Percentiles rank a stretch among this genome's conserved stretches.
Evolutionary conservation across 1,140 invertebrate species (phyloP).

Genomic region (Euura saliciscinereae): DNA sequence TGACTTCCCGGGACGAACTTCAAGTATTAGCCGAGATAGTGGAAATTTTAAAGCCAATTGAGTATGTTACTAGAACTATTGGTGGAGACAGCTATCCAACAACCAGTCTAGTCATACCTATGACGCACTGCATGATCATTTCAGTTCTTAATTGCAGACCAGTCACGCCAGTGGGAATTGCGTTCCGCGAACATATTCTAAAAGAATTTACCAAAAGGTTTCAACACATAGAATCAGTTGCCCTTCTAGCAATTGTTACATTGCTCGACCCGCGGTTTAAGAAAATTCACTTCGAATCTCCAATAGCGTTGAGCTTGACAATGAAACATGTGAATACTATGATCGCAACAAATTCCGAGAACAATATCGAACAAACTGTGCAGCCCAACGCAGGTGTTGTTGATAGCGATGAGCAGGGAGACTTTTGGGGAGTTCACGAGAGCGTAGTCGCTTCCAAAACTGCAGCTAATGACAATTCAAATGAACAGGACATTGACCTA

Average conservation of each 20-base stretch:
- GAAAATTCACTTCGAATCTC: slow-evolving; percentile 39
- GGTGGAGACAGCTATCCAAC: slow-evolving; percentile 53
- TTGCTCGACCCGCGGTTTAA: slow-evolving; percentile 51
- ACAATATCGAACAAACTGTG: not conserved
- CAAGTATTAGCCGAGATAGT: slow-evolving; percentile 38
- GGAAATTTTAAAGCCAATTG: slow-evolving; percentile 41
- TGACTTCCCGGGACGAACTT: slow-evolving; percentile 43
- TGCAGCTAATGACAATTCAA: not conserved
- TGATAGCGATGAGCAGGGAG: not conserved
- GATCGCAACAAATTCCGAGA: slow-evolving; percentile 24
- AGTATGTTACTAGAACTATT: slow-evolving; percentile 51
- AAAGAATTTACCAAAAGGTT: slow-evolving; percentile 40
- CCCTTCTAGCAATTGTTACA: slow-evolving; percentile 37
- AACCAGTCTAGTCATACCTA: slow-evolving; percentile 51
- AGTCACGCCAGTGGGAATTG: slow-evolving; percentile 29
- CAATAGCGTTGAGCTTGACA: slow-evolving; percentile 32
- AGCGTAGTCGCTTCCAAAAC: not conserved
- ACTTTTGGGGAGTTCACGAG: not conserved
- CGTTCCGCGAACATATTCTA: slow-evolving; percentile 26
- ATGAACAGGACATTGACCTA: not conserved
- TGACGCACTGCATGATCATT: slow-evolving; percentile 45
- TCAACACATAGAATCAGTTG: slow-evolving; percentile 34
- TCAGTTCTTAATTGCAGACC: slow-evolving; percentile 37
- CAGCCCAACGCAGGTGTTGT: not conserved
- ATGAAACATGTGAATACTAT: slow-evolving; percentile 29